Evolutionary conservation across 1,140 invertebrate species (phyloP), one percentile per base, ranked within the genome.

Genomic region (Cataglyphis hispanica): DNA sequence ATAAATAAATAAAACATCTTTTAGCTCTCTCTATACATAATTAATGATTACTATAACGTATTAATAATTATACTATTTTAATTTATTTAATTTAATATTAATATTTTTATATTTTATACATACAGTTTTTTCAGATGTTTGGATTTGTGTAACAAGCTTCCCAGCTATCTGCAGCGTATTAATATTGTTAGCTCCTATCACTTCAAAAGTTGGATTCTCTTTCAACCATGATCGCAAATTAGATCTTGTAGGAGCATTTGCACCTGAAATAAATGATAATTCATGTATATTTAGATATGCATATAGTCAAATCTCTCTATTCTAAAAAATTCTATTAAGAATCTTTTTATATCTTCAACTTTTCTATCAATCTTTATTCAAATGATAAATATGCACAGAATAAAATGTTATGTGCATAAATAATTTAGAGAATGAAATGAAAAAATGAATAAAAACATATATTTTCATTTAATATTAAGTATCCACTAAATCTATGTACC

Each of bases 181-280:
- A 43, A 91, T 91, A 90, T 93, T 96, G 60, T 96, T 96, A 0
- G 97, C 96, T 81, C 96, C 96, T 1, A 98, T 95, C 1, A 98
- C 97, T 95, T 98, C 97, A 95, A 96, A 99, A 0, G 97, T 97
- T 19, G 98, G 98, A 96, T 99, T 97, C 83, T 97, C 97, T 92
- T 97, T 97, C 8, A 99, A 94, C 98, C 98, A 99, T 11, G 96
- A 95, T 91, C 97, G 97, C 10, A 99, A 95, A 93, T 97, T 97
- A 34, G 96, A 96, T 27, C 97, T 96, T 22, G 97, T 97, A 5
- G 98, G 98, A 64, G 98, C 98, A 92, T 97, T 97, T 1, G 96
- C 94, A 34, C 98, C 98, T 96, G 70, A 67, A 91, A 92, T 46
- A 63, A 63, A 46, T 46, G 43, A 81, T 50, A 85, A 75, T 27